phyloP scores from a whole-genome alignment of 2,888 invertebrate genomes.

The Nephrotoma guestfalica region DNA sequence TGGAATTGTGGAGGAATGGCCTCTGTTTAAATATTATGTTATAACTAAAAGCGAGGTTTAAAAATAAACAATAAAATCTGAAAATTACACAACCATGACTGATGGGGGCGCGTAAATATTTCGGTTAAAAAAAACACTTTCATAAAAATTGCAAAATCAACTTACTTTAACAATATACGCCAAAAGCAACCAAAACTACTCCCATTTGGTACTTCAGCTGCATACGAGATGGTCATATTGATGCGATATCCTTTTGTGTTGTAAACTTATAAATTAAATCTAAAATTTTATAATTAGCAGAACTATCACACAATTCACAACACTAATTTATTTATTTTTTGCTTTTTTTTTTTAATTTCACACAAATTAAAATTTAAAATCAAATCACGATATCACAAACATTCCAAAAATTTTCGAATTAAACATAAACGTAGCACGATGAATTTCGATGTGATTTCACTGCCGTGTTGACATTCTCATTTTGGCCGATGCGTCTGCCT shows the following conservation, averaged over 20 bases:
- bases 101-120: neutral
- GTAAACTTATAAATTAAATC: neutral
- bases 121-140: neutral
- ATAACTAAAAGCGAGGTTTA: no score
- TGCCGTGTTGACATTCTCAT: neutral
- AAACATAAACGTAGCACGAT: neutral
- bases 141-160: conserved; percentile 14
- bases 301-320: neutral
- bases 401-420: neutral
- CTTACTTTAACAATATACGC: conserved; percentile 79
- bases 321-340: neutral
- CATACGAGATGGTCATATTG: conserved; percentile 76
- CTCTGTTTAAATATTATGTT: no score
- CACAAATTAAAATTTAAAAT: neutral
- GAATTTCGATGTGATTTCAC: neutral
- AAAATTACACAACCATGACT: neutral
- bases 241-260: neutral
- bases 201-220: conserved; percentile 80
- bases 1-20: no score
- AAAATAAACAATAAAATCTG: neutral
- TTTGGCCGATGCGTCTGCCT: neutral
- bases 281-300: neutral
- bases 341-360: neutral
- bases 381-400: neutral
- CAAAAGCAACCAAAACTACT: conserved; percentile 88